phyloP scores from a whole-genome alignment of 2,113 vertebrate species.

The Irena cyanogastra region DNA sequence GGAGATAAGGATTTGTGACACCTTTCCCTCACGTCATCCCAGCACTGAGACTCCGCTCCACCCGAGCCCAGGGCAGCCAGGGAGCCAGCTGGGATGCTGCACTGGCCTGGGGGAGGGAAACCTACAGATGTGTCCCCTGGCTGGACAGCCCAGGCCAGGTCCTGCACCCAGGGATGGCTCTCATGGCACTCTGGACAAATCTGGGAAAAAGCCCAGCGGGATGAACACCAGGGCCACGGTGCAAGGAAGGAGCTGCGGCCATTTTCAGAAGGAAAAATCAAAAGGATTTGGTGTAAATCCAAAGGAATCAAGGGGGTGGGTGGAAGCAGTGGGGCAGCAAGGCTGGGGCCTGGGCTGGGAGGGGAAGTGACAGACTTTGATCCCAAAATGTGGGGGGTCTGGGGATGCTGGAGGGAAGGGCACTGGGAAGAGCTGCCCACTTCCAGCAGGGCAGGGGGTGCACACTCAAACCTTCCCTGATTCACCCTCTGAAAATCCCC shows the following conservation, averaged over 20 bases:
- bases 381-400: background rate
- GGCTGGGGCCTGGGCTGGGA: background rate
- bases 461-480: background rate
- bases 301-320: background rate
- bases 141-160: background rate
- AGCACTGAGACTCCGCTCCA: background rate
- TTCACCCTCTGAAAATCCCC: background rate
- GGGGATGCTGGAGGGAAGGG: background rate
- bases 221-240: accelerated
- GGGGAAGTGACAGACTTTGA: background rate
- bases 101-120: background rate
- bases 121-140: accelerated
- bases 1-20: background rate
- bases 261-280: background rate
- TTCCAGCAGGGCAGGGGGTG: background rate
- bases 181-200: accelerated
- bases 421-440: background rate
- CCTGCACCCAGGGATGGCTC: background rate
- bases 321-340: background rate
- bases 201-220: background rate
- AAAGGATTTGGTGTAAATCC: background rate
- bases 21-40: background rate
- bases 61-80: background rate
- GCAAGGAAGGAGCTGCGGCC: background rate
- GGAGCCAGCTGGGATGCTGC: background rate